Base-by-base conservation (phyloP, 2,797 vertebrate genomes). In the Orestias chungarensis region DNA sequence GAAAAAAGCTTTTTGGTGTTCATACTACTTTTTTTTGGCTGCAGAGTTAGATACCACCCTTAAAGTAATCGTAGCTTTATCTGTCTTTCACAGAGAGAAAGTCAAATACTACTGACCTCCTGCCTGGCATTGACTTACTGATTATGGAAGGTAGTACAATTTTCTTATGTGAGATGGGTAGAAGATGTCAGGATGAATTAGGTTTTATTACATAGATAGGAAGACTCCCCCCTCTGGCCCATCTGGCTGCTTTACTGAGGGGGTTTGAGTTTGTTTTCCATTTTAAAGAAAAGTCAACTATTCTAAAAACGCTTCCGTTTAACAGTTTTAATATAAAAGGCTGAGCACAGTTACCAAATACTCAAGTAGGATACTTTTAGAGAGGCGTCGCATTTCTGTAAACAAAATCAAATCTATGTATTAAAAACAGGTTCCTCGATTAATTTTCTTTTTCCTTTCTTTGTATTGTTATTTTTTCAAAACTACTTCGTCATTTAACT, bases 101-200 rank as follows among this genome's bases (percentile, higher is more conserved):
- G 93, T 95, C 95, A 88, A 95, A 95, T 94, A 94, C 94, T 91
- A 93, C 95, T 93, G 96, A 97, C 93, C 95, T 97, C 91, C 96
- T 98, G 94, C 96, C 97, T 94, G 97, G 93, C 94, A 95, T 97
- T 97, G 95, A 96, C 94, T 96, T 97, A 95, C 96, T 96, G 95
- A 90, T 95, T 90, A 95, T 98, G 95, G 95, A 96, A 97, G 97
- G 96, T 97, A 97, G 95, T 97, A 97, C 87, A 90, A 87, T 84
- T 59, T 68, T 55, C 15, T 85, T 88, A 73, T 85, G 88, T 66
- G 82, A 87, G 78, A 31, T 66, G 15, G 69, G 76, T 50, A 62
- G 25, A 15, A n/a, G 33, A 23, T 49, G 68, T 74, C 57, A 52
- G 35, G 25, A 23, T 27, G n/a, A 38, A 18, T 20, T 0, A 43